Evolutionary conservation across 2,888 invertebrate species (phyloP), one percentile per base, ranked within the genome.

Genomic region (Macrophya alboannulata): DNA sequence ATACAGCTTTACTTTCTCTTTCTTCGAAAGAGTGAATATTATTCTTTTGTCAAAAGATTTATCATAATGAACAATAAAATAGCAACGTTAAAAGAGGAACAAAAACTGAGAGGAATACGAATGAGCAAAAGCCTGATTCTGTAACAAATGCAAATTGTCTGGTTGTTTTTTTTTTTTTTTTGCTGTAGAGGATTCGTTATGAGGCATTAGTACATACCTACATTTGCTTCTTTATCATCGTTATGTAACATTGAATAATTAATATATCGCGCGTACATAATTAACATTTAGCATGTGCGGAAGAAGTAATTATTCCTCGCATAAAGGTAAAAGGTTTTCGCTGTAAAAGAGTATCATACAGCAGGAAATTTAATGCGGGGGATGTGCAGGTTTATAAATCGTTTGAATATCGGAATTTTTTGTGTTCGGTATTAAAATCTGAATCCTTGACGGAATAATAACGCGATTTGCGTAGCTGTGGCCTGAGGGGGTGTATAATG

Each of bases 11-110:
- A 62, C 62, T 62, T 25, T 4, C 10, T 62, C 12, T 25, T n/a
- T 55, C 55, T 55, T 55, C n/a, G 55, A 55, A 55, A n/a, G n/a
- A 55, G 55, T 55, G 55, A 55, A 55, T 10, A 55, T 55, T n/a
- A n/a, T n/a, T 55, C n/a, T 17, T 9, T 9, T 51, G 31, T 51
- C 17, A 5, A 55, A 55, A 55, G 55, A n/a, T 55, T 55, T 4
- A 55, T 55, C n/a, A 31, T 31, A 55, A 55, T 55, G n/a, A 55
- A 55, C 55, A 51, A n/a, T 5, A 55, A 6, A n/a, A 55, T 55
- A 55, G n/a, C n/a, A n/a, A 55, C 55, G 1, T 55, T 55, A 17
- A 2, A 55, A 31, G 31, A 31, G 3, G 3, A 31, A 31, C 1
- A 31, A 31, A 31, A 31, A 62, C 25, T 25, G 25, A 62, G 21